A percentile compares a stretch with the other conserved stretches of the same genome.
phyloP scores from a whole-genome alignment of 1,140 invertebrate genomes.

The Leptinotarsa texana region DNA sequence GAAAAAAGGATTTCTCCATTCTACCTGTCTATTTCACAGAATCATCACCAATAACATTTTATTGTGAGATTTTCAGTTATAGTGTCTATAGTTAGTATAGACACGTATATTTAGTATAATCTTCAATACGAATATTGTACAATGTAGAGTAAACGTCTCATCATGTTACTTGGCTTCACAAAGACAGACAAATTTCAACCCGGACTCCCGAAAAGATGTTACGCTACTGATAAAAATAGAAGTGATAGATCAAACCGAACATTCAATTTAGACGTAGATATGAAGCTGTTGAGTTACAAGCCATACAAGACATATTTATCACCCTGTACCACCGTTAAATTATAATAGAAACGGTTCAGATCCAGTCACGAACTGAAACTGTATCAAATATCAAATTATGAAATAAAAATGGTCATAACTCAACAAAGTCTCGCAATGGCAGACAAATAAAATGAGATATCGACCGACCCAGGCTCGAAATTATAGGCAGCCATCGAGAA shows the following conservation, averaged over 20 bases:
- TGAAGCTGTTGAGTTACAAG: neutral
- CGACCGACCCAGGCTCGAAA: neutral
- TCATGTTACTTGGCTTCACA: too few species aligned
- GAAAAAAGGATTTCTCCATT: too few species aligned
- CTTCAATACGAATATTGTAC: too few species aligned
- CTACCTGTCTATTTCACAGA: too few species aligned
- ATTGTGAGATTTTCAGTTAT: too few species aligned
- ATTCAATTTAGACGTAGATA: neutral
- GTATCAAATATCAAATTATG: slow-evolving; percentile 16
- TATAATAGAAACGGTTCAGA: slow-evolving; percentile 13
- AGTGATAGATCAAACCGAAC: neutral
- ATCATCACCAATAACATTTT: too few species aligned
- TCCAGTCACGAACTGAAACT: slow-evolving; percentile 15
- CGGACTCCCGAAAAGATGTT: too few species aligned
- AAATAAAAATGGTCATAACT: slow-evolving; percentile 6
- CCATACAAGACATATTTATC: neutral
- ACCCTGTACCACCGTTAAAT: slow-evolving; percentile 1
- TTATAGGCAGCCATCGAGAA: neutral
- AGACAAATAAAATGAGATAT: slow-evolving; percentile 4
- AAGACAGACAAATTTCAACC: too few species aligned
- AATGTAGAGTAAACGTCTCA: too few species aligned
- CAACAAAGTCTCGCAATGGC: slow-evolving; percentile 1
- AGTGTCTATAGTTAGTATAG: too few species aligned
- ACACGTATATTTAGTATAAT: too few species aligned
- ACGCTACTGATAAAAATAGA: too few species aligned